phyloP scores from a whole-genome alignment of 2,888 invertebrate species.

The Clunio marinus region DNA sequence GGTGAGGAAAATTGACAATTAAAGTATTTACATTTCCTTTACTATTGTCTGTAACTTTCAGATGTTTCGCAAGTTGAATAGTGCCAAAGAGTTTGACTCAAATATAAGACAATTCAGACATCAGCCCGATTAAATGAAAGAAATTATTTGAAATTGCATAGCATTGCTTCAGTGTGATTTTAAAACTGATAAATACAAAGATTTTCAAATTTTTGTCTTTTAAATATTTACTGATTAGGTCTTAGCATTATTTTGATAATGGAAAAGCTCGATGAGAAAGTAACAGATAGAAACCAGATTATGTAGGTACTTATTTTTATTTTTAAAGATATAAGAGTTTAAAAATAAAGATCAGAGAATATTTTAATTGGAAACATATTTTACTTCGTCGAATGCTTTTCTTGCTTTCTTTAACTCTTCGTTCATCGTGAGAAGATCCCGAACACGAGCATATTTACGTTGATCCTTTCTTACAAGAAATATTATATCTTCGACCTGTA shows the following conservation, averaged over 20 bases:
- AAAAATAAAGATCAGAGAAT: too few species aligned
- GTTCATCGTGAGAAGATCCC: slow-evolving; percentile 95
- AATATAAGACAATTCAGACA: slow-evolving; percentile 22
- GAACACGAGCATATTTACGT: slow-evolving; percentile 94
- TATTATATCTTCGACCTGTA: slow-evolving; percentile 97
- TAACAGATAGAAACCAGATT: too few species aligned
- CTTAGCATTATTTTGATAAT: too few species aligned
- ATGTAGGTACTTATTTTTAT: too few species aligned
- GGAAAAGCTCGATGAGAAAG: too few species aligned
- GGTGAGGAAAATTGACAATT: too few species aligned
- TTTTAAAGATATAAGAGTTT: too few species aligned
- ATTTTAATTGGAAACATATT: slow-evolving; percentile 65
- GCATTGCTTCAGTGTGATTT: too few species aligned
- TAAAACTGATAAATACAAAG: too few species aligned
- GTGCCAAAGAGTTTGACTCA: background rate
- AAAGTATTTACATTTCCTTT: background rate
- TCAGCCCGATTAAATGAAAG: background rate
- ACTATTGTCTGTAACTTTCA: background rate
- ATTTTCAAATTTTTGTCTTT: too few species aligned
- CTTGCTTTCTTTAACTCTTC: slow-evolving; percentile 97
- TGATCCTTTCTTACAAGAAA: slow-evolving; percentile 92
- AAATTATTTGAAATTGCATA: background rate
- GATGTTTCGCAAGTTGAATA: background rate
- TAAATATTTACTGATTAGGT: too few species aligned
- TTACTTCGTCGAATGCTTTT: slow-evolving; percentile 98